These are phyloP conservation scores for Datnioides undecimradiatus DNA, from an alignment of 2,113 vertebrate genomes.

Conservation along the genomic window DNA sequence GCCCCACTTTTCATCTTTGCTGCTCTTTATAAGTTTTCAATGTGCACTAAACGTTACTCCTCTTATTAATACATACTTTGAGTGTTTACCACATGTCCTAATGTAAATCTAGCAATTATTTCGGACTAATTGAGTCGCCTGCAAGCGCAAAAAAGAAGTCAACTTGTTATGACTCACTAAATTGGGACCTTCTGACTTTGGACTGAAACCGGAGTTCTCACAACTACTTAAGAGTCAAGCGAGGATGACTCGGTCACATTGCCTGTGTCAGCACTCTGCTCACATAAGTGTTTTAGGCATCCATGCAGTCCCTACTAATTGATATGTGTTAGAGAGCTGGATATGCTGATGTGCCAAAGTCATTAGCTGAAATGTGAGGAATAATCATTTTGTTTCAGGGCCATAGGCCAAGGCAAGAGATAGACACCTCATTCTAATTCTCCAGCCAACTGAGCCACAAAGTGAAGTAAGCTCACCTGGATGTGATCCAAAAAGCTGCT, in stretches of 20 bases:
- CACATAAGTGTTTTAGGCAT: constrained; percentile 51
- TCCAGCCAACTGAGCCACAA: constrained; percentile 43
- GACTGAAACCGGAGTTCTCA: constrained; percentile 28
- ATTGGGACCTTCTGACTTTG: constrained; percentile 60
- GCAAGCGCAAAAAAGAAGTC: constrained; percentile 6
- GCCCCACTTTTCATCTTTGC: neutral
- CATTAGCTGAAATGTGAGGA: constrained; percentile 78
- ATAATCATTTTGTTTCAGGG: constrained; percentile 77
- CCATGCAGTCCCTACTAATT: constrained; percentile 69
- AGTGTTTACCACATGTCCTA: neutral
- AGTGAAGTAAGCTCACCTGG: constrained; percentile 66
- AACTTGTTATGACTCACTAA: constrained; percentile 25
- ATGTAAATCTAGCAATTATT: constrained; percentile 24
- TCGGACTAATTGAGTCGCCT: constrained; percentile 41
- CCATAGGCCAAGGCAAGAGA: constrained; percentile 63
- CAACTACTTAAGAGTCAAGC: constrained; percentile 47
- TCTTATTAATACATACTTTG: neutral
- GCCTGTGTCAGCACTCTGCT: constrained; percentile 69
- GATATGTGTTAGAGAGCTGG: constrained; percentile 68
- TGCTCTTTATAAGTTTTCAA: neutral
- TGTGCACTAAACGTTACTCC: neutral
- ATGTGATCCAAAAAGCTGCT: constrained; percentile 48
- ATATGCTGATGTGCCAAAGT: constrained; percentile 73
- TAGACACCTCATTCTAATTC: constrained; percentile 55
- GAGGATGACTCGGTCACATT: constrained; percentile 36